Percentiles rank a stretch among this genome's conserved stretches.
These are phyloP conservation scores for Alsophila aescularia DNA, from an alignment of 2,888 invertebrate species.

Conservation along the genomic window DNA sequence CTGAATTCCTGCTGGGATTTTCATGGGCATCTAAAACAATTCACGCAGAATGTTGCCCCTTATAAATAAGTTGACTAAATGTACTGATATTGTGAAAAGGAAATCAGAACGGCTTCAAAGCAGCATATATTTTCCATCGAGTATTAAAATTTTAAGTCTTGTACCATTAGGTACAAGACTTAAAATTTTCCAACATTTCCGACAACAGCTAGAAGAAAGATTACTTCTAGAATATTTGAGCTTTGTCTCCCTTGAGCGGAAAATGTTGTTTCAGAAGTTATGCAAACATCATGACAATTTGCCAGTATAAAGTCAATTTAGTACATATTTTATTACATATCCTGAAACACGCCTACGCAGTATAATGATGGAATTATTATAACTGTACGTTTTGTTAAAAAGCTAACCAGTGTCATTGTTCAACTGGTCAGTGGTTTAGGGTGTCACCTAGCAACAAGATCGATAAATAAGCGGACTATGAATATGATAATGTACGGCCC, in stretches of 20 bases:
- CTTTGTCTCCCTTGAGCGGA: not conserved
- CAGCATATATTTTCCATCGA: too few species aligned
- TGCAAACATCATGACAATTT: not conserved
- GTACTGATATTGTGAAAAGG: too few species aligned
- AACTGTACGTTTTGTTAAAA: not conserved
- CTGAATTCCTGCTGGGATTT: constrained; percentile 31
- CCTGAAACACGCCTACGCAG: constrained; percentile 5
- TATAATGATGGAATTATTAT: constrained; percentile 1
- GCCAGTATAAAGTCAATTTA: not conserved
- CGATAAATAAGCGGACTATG: constrained; percentile 12
- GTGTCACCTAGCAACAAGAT: constrained; percentile 23
- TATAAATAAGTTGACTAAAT: constrained; percentile 6
- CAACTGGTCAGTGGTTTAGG: constrained; percentile 11
- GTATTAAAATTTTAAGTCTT: too few species aligned
- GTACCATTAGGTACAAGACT: too few species aligned
- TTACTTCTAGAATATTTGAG: too few species aligned
- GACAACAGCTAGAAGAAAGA: too few species aligned
- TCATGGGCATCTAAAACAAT: constrained; percentile 18
- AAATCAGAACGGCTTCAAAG: too few species aligned
- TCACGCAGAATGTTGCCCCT: constrained; percentile 4
- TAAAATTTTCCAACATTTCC: too few species aligned
- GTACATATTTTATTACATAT: not conserved
- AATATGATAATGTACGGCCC: constrained; percentile 24
- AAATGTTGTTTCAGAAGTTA: not conserved
- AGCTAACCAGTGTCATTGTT: constrained; percentile 2